A percentile compares a stretch with the other conserved stretches of the same genome.
phyloP scores from a whole-genome alignment of 2,113 vertebrate species.

The Ramphastos sulfuratus region DNA sequence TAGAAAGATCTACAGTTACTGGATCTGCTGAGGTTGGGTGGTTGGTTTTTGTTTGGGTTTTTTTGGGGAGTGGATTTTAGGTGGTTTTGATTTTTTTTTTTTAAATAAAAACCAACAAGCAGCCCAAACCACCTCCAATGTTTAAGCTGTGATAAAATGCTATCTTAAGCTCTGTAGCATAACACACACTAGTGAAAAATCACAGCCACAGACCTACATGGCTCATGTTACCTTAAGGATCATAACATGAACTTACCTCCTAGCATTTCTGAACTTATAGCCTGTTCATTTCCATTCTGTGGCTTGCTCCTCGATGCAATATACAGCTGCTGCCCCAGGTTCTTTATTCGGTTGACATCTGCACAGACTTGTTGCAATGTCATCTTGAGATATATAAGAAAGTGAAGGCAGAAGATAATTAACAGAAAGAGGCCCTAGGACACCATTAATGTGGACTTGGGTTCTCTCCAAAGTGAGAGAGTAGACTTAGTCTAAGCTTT shows the following conservation, averaged over 20 bases:
- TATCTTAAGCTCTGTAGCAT: background rate
- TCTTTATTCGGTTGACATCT: constrained; percentile 84
- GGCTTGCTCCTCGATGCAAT: constrained; percentile 76
- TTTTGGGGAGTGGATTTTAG: background rate
- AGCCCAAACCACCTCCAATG: background rate
- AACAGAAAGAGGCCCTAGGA: background rate
- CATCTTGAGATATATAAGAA: constrained; percentile 60
- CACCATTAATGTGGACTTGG: background rate
- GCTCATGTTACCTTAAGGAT: background rate
- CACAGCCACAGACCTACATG: background rate
- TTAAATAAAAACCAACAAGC: background rate
- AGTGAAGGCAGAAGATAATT: background rate
- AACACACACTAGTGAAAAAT: background rate
- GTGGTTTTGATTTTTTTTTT: background rate
- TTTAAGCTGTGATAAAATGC: background rate
- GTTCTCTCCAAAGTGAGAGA: background rate
- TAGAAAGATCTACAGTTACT: background rate
- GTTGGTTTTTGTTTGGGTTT: background rate
- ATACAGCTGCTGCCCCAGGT: constrained; percentile 80
- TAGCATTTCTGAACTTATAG: background rate
- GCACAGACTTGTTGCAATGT: constrained; percentile 85
- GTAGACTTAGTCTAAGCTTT: background rate
- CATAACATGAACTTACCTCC: constrained; percentile 17
- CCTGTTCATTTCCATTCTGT: background rate
- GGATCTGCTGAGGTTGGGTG: background rate